Evolutionary conservation across 1,140 invertebrate species (phyloP), one percentile per base, ranked within the genome.

Genomic region (Drosophila erecta): DNA sequence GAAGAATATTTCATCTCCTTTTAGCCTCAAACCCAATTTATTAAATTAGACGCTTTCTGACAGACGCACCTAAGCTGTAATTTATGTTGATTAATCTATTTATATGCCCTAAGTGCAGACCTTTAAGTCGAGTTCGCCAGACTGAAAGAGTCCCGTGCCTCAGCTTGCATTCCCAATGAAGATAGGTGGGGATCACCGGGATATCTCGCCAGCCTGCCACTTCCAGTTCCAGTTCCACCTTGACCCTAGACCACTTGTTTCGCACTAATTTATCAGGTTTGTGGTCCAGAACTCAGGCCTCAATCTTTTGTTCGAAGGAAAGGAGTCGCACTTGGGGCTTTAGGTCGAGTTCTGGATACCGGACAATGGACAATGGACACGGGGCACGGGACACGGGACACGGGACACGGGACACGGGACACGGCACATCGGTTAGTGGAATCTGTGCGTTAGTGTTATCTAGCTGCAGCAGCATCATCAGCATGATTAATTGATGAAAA

Each of bases 401-500:
- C 4, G n/a, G 40, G 54, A 20, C n/a, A 4, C 24, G 24, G 14
- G 50, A 33, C 20, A 58, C 41, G 24, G 4, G 33, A 17, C 27
- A 57, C 8, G 24, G 55, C 40, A 22, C 15, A 30, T 30, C 30
- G 30, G 30, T 30, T 30, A 50, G 30, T 46, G 27, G 55, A 35
- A 65, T 35, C 33, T 8, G 27, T 53, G 41, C 78, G 65, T 79
- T 66, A 61, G 77, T 64, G 58, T 59, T 84, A 61, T 84, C 44
- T 74, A 70, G 85, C 74, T 86, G 81, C 81, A 87, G 54, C 56
- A 58, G 66, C 77, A 86, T 83, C 84, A 81, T 83, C 81, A 87
- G 76, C 84, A 89, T 87, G 84, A 87, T 87, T 87, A 87, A 87
- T 87, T 87, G 84, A 87, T 87, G 84, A 89, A 87, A 87, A 87